phyloP scores from a whole-genome alignment of 2,797 vertebrate genomes.

The Clamator glandarius region DNA sequence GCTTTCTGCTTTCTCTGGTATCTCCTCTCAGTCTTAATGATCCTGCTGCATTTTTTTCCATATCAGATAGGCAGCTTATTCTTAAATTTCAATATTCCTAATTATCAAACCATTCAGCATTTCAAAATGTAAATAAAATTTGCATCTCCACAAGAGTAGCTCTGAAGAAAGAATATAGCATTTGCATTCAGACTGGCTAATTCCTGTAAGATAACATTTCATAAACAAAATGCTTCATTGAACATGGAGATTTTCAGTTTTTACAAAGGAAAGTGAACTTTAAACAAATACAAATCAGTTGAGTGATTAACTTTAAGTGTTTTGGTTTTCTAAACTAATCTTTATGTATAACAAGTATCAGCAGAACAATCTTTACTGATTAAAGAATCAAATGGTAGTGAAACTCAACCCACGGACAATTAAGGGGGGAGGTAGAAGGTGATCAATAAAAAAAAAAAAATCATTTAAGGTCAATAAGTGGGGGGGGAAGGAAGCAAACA shows the following conservation, averaged over 20 bases:
- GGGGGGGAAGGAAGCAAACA: too few species aligned
- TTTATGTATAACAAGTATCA: conserved; percentile 63
- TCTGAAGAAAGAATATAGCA: conserved; percentile 57
- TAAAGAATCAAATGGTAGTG: conserved; percentile 17
- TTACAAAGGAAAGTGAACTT: conserved; percentile 63
- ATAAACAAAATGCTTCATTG: conserved; percentile 73
- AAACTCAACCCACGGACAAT: neutral
- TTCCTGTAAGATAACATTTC: conserved; percentile 68
- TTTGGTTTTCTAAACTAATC: conserved; percentile 57
- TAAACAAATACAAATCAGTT: conserved; percentile 76
- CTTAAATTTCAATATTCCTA: conserved; percentile 74
- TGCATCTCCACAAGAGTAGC: conserved; percentile 67
- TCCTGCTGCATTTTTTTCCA: neutral
- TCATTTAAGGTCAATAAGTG: neutral
- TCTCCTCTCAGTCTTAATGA: conserved; percentile 23
- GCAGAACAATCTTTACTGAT: conserved; percentile 76
- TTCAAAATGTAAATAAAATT: conserved; percentile 68
- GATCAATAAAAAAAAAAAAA: neutral
- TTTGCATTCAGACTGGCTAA: conserved; percentile 69
- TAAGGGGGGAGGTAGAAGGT: neutral
- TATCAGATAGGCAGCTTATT: conserved; percentile 56
- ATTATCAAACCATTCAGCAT: conserved; percentile 73
- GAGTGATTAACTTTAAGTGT: conserved; percentile 59
- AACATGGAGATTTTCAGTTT: conserved; percentile 60
- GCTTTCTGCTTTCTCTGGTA: neutral